phyloP scores from a whole-genome alignment of 2,113 vertebrate genomes.

The Fregata magnificens region DNA sequence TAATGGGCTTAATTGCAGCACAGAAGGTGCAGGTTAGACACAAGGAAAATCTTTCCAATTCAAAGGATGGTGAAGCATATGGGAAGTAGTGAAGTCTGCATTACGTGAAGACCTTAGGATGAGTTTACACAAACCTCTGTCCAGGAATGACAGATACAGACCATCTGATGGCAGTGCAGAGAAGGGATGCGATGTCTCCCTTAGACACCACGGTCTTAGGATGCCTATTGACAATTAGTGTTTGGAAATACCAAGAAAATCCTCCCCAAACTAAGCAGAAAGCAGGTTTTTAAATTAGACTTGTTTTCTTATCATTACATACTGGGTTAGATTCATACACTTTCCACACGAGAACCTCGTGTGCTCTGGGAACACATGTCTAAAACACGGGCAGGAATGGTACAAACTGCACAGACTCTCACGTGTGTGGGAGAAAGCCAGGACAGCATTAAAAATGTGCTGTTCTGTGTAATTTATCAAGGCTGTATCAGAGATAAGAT shows the following conservation, averaged over 20 bases:
- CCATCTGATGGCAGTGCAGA: not conserved
- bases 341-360: not conserved
- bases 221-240: not conserved
- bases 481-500: not conserved
- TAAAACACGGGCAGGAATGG: not conserved
- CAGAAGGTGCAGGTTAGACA: not conserved
- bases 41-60: not conserved
- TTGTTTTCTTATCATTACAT: not conserved
- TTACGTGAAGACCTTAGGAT: not conserved
- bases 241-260: not conserved
- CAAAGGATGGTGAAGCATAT: not conserved
- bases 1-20: not conserved
- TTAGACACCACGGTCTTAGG: not conserved
- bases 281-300: not conserved
- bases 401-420: not conserved
- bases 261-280: not conserved
- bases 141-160: not conserved
- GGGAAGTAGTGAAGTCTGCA: not conserved
- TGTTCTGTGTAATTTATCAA: not conserved
- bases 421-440: not conserved
- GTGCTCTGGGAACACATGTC: accelerated
- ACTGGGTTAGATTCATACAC: accelerated
- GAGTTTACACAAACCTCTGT: not conserved
- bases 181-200: not conserved
- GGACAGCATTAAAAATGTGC: not conserved